phyloP scores from a whole-genome alignment of 2,888 invertebrate genomes.

The Abrostola triplasia region DNA sequence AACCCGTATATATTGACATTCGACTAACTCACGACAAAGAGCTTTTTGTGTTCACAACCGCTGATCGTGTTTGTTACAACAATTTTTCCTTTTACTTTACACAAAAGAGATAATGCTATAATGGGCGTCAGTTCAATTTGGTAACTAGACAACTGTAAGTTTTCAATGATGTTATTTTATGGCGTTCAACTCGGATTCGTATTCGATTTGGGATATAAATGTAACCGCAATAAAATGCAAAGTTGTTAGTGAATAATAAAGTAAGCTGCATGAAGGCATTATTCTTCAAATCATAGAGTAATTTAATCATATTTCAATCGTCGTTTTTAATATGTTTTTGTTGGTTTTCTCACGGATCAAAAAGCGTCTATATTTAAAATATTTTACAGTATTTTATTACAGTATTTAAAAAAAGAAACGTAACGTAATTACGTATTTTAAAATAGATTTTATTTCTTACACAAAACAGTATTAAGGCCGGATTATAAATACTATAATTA shows the following conservation, averaged over 20 bases:
- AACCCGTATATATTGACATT: constrained; percentile 75
- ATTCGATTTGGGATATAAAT: constrained; percentile 43
- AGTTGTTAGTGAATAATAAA: constrained; percentile 25
- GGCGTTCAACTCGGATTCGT: constrained; percentile 36
- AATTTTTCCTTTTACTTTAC: constrained; percentile 56
- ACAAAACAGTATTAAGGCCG: too few relatives aligned
- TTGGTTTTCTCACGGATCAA: constrained; percentile 25
- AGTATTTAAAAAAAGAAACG: too few relatives aligned
- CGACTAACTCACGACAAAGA: constrained; percentile 70
- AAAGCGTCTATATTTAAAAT: too few relatives aligned
- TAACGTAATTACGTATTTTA: too few relatives aligned
- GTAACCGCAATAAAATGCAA: constrained; percentile 33
- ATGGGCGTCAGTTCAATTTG: constrained; percentile 53
- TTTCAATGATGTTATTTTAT: constrained; percentile 42
- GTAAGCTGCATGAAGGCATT: constrained; percentile 34
- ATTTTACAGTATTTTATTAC: too few relatives aligned
- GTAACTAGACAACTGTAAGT: constrained; percentile 56
- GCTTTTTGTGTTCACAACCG: constrained; percentile 66
- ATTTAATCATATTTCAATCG: constrained; percentile 6
- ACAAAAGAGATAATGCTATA: constrained; percentile 58
- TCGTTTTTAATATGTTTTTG: constrained; percentile 9
- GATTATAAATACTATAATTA: neutral
- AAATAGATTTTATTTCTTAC: too few relatives aligned
- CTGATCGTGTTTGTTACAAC: constrained; percentile 57
- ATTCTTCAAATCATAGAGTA: constrained; percentile 22